A percentile compares a stretch with the other conserved stretches of the same genome.
Conservation (phyloP, 2,113 vertebrate genomes). For the Hippocampus zosterae region DNA sequence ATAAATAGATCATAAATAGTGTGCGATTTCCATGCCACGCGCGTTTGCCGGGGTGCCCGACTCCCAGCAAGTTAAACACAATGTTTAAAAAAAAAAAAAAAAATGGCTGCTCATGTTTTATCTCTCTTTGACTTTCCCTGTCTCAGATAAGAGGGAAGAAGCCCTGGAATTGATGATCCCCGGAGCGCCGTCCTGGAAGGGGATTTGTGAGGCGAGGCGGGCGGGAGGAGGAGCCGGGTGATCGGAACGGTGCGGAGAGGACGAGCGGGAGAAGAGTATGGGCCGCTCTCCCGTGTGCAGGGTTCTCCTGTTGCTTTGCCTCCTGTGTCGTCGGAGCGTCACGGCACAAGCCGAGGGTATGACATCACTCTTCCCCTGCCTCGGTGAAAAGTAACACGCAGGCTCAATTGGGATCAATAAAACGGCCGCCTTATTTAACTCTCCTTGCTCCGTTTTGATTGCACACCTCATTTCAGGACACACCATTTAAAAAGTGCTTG, state of each 20-base stretch:
- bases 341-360: slow-evolving; percentile 71
- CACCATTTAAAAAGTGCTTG: neutral
- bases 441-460: slow-evolving; percentile 31
- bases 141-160: slow-evolving; percentile 52
- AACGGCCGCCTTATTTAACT: slow-evolving; percentile 41
- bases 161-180: slow-evolving; percentile 51
- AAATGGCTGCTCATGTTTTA: slow-evolving; percentile 28
- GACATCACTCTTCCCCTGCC: neutral
- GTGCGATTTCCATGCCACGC: slow-evolving; percentile 2
- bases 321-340: slow-evolving; percentile 51
- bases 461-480: slow-evolving; percentile 43
- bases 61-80: neutral
- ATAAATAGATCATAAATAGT: neutral
- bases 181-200: slow-evolving; percentile 37
- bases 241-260: slow-evolving; percentile 45
- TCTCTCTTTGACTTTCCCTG: slow-evolving; percentile 25
- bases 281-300: slow-evolving; percentile 56
- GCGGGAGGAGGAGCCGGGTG: slow-evolving; percentile 32
- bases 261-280: slow-evolving; percentile 59
- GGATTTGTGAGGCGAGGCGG: slow-evolving; percentile 35
- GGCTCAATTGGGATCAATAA: neutral
- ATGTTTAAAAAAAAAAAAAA: slow-evolving; percentile 5
- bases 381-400: too few relatives aligned
- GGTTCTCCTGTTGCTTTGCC: slow-evolving; percentile 61
- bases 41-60: neutral